Percentiles rank a stretch among this genome's conserved stretches.
Conservation (phyloP, 53 echinoderm and acorn worm species). For the Antedon mediterranea region DNA sequence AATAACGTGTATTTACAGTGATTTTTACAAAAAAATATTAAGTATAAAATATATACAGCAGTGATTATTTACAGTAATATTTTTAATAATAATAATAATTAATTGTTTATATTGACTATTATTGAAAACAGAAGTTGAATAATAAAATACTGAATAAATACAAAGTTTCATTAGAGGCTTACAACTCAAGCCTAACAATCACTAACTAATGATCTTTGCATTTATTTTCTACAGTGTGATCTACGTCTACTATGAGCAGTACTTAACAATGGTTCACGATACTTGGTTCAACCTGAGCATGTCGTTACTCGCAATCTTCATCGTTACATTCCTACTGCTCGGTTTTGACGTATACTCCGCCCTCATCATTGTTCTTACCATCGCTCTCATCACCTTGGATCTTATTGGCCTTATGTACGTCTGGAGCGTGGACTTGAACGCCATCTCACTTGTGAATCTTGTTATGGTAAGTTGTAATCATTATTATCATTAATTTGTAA, state of each 20-base stretch:
- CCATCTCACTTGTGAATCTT: constrained; percentile 85
- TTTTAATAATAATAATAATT: no score
- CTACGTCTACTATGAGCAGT: constrained; percentile 97
- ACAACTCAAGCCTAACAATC: no score
- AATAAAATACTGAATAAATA: no score
- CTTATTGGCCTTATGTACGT: constrained; percentile 74
- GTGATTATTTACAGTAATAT: no score
- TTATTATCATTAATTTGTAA: no score
- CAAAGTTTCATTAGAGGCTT: no score
- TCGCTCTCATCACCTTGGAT: constrained; percentile 80
- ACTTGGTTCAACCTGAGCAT: constrained; percentile 53
- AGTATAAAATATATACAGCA: no score
- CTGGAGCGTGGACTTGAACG: constrained; percentile 77
- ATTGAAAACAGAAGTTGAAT: no score
- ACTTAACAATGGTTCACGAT: constrained; percentile 55
- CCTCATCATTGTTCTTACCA: constrained; percentile 66
- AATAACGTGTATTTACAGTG: no score
- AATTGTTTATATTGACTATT: no score
- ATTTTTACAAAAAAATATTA: no score
- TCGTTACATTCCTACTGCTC: constrained; percentile 67
- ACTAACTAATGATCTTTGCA: neutral
- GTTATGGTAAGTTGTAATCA: constrained; percentile 56
- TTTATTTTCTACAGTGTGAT: constrained; percentile 41
- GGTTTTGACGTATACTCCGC: constrained; percentile 73
- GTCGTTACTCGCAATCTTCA: constrained; percentile 58